Conservation (phyloP, 1,140 invertebrate genomes). For the Calliphora vicina region DNA sequence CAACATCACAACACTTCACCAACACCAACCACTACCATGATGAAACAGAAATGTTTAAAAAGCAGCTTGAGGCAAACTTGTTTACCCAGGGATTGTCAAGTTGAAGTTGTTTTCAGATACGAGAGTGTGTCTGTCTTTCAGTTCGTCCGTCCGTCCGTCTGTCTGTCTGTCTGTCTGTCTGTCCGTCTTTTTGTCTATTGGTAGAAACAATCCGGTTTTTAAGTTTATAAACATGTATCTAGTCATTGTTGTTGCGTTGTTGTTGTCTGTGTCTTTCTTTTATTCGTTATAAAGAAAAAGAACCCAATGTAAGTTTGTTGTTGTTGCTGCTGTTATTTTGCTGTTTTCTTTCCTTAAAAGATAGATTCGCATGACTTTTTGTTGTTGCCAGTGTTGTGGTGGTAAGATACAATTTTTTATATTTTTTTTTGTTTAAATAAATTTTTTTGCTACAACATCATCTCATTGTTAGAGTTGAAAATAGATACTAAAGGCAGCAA, state of each 20-base stretch:
- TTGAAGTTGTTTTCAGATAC: constrained; percentile 17
- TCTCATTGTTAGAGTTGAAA: background rate
- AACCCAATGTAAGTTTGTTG: background rate
- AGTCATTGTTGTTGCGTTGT: background rate
- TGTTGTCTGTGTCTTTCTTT: background rate
- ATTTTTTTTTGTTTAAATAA: too few relatives aligned
- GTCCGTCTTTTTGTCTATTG: background rate
- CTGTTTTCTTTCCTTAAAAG: background rate
- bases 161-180: background rate
- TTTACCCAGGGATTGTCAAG: constrained; percentile 33
- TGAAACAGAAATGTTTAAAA: background rate
- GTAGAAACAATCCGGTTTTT: background rate
- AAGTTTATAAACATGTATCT: background rate
- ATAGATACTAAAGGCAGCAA: background rate
- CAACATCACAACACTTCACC: background rate
- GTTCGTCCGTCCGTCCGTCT: background rate
- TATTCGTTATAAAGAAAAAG: background rate
- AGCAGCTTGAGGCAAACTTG: constrained; percentile 20
- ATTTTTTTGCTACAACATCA: background rate
- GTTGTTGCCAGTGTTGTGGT: background rate
- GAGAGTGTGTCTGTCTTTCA: background rate
- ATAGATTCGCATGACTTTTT: constrained; percentile 19
- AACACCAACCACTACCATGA: background rate
- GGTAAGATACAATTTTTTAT: background rate
- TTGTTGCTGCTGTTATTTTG: background rate